phyloP scores from a whole-genome alignment of 2,888 invertebrate genomes.

The Phengaris alcon region DNA sequence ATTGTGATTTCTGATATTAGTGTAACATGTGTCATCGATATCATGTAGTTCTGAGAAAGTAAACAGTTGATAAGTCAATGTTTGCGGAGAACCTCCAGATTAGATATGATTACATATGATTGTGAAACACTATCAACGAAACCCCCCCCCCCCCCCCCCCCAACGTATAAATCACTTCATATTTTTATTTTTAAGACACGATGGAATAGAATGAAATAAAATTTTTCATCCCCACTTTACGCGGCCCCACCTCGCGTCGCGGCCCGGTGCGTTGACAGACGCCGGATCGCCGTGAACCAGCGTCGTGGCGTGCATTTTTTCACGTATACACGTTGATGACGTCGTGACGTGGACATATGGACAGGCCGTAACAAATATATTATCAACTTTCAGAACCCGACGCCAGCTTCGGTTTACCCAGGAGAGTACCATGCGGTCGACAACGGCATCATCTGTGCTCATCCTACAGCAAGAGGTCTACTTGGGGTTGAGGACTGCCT shows the following conservation, averaged over 20 bases:
- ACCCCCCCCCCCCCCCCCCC: no score
- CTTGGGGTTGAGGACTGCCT: conserved; percentile 66
- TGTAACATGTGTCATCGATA: not conserved
- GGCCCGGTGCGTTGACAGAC: no score
- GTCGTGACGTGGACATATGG: no score
- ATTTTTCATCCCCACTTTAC: no score
- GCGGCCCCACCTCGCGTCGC: no score
- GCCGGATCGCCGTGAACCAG: no score
- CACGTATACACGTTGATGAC: no score
- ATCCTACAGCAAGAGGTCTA: conserved; percentile 55
- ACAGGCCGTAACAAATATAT: no score
- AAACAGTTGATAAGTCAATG: conserved; percentile 13
- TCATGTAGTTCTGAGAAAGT: not conserved
- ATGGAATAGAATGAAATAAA: no score
- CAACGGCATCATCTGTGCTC: conserved; percentile 55
- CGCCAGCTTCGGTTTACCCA: conserved; percentile 44
- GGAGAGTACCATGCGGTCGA: conserved; percentile 50
- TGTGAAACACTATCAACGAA: not conserved
- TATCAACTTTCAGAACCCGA: conserved; percentile 47
- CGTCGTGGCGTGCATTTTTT: no score
- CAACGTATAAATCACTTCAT: not conserved
- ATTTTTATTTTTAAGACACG: no score
- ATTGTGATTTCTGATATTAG: not conserved
- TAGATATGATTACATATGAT: not conserved
- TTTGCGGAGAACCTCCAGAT: not conserved